Evolutionary conservation across 2,797 vertebrate species (phyloP), one percentile per base, ranked within the genome.

Genomic region (Thalassophryne amazonica): DNA sequence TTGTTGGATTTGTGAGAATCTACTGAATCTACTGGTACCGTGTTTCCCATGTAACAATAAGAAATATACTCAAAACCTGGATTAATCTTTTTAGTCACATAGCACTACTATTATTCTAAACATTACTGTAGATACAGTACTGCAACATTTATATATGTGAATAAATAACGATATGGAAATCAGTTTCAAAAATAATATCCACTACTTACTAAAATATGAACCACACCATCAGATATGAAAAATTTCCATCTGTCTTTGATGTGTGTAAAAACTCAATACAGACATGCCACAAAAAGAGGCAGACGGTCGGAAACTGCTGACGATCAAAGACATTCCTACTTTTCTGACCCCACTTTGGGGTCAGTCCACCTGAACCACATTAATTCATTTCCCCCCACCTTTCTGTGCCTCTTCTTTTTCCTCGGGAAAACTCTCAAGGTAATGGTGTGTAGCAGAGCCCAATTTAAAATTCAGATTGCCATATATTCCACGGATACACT

Each of bases 401-500:
- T 11, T 31, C n/a, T 14, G 59, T 17, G 67, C 45, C 54, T 43
- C 55, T 66, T 69, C 35, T 52, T 69, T 37, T 53, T 60, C 63
- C 57, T 59, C 28, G 13, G 37, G 42, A 48, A 42, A 50, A 36
- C 17, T 28, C 50, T 29, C 46, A 68, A 37, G 50, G 46, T 50
- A 25, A 53, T 18, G 40, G 71, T 74, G 69, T 78, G 77, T 75
- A 75, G 74, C 75, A 82, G 76, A 72, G 61, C 66, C 69, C 59
- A 34, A 59, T 66, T 55, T 53, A 45, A 67, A 82, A 81, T 61
- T 69, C 65, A 70, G 23, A 63, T 32, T 17, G 45, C 43, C 47
- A 38, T 75, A 78, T 63, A 66, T 86, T 71, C 81, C 76, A 66
- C 30, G 62, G 64, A 88, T 76, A 60, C 35, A 53, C 54, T 76